A percentile compares a stretch with the other conserved stretches of the same genome.
Conservation (phyloP, 2,888 invertebrate species). For the Tethea ocularis region DNA sequence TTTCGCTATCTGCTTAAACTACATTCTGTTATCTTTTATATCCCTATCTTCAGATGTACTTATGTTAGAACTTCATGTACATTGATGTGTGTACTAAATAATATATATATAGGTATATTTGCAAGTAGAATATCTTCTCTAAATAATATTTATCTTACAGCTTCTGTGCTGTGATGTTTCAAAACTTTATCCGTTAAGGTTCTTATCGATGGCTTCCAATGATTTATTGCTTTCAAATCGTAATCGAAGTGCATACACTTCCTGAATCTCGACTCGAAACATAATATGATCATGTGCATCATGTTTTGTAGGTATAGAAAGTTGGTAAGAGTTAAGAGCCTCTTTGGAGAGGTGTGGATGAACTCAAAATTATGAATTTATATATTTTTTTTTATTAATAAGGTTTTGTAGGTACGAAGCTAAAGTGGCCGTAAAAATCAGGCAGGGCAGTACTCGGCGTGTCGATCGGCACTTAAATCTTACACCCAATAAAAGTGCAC, state of each 20-base stretch:
- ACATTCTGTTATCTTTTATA: not conserved
- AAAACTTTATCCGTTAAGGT: constrained; percentile 57
- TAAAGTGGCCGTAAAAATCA: constrained; percentile 75
- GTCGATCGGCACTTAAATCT: constrained; percentile 81
- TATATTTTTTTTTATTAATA: not conserved
- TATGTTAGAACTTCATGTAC: not conserved
- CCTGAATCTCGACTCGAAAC: constrained; percentile 64
- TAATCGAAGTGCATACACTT: constrained; percentile 50
- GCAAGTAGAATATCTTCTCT: constrained; percentile 17
- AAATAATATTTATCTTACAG: constrained; percentile 14
- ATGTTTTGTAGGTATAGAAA: constrained; percentile 39
- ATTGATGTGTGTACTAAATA: too few relatives aligned
- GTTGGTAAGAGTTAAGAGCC: not conserved
- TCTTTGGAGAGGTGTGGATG: too few relatives aligned
- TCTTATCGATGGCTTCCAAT: constrained; percentile 60
- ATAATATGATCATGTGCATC: too few relatives aligned
- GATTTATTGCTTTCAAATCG: constrained; percentile 62
- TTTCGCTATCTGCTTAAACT: constrained; percentile 1
- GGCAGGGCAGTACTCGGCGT: constrained; percentile 67
- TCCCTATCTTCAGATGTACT: not conserved
- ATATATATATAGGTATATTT: too few relatives aligned
- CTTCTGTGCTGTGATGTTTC: constrained; percentile 41
- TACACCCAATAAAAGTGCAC: constrained; percentile 82
- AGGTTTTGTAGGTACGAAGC: constrained; percentile 30
- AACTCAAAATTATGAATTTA: not conserved